Evolutionary conservation across 2,797 vertebrate genomes (phyloP).

Genomic region (Pangasius mekongensis): DNA sequence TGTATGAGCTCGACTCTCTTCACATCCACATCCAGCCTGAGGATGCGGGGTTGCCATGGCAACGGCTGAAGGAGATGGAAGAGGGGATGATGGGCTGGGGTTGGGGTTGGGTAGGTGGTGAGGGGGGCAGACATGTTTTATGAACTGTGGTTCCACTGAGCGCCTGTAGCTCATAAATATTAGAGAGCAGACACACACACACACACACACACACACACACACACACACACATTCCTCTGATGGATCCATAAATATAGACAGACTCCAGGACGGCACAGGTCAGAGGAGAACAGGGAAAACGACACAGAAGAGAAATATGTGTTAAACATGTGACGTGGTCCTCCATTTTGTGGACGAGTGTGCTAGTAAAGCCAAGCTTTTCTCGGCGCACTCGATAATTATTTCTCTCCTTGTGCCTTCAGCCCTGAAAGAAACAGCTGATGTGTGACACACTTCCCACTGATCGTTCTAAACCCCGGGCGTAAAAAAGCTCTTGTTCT

Average conservation of each 20-base stretch:
- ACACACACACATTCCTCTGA: conserved; percentile 22
- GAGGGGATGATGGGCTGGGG: conserved; percentile 31
- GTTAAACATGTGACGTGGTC: not conserved
- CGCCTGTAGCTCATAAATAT: conserved; percentile 59
- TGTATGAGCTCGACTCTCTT: not conserved
- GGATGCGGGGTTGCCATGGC: conserved; percentile 59
- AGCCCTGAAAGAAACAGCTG: not conserved
- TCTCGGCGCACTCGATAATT: not conserved
- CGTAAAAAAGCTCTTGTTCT: not conserved
- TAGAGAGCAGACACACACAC: conserved; percentile 47
- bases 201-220: not conserved
- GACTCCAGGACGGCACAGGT: not conserved
- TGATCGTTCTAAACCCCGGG: not conserved
- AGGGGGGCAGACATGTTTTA: conserved; percentile 48
- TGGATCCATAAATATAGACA: conserved; percentile 54
- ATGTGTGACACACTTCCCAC: not conserved
- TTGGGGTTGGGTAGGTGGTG: not conserved
- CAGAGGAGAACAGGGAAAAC: not conserved
- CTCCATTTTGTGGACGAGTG: not conserved
- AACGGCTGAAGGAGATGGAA: conserved; percentile 37
- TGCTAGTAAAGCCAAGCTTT: not conserved
- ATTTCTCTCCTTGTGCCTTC: not conserved
- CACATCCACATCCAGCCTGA: conserved; percentile 19
- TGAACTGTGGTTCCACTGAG: conserved; percentile 54
- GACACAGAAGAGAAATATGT: not conserved